Conservation (phyloP, 37 sponge, comb jelly and placozoan genomes). For the Beroe ovata region DNA sequence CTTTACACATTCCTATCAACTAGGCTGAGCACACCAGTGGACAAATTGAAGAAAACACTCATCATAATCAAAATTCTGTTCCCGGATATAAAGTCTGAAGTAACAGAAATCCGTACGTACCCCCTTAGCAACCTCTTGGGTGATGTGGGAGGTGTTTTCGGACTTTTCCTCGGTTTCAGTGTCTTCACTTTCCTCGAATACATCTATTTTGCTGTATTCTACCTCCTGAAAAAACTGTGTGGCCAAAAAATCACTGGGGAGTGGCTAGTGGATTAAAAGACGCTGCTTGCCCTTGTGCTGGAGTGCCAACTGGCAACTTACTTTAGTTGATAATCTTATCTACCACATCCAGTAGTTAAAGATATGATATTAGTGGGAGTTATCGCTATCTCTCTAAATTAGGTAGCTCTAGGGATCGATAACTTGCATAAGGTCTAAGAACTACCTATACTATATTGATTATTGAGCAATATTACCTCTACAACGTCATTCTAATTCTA, state of each 20-base stretch:
- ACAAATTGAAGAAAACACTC: background rate
- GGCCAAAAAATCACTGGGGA: background rate
- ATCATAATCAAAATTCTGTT: background rate
- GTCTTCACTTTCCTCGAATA: conserved; percentile 24
- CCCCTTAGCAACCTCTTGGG: conserved; percentile 5
- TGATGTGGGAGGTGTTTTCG: conserved; percentile 31
- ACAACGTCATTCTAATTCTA: too few relatives aligned
- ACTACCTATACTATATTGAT: too few relatives aligned
- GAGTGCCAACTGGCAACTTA: too few relatives aligned
- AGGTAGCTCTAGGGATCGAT: too few relatives aligned
- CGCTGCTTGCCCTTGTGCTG: too few relatives aligned
- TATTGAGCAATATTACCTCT: too few relatives aligned
- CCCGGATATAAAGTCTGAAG: background rate
- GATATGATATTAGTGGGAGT: too few relatives aligned
- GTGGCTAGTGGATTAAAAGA: background rate
- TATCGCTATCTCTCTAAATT: too few relatives aligned
- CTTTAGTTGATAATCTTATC: too few relatives aligned
- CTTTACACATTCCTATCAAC: background rate
- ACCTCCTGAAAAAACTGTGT: background rate
- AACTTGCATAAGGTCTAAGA: too few relatives aligned
- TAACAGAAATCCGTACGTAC: background rate
- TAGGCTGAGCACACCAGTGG: background rate
- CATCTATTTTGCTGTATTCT: conserved; percentile 30
- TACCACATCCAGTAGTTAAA: too few relatives aligned
- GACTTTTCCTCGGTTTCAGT: conserved; percentile 27